Base-by-base conservation (phyloP, 1,140 invertebrate species). In the Nephila pilipes region DNA sequence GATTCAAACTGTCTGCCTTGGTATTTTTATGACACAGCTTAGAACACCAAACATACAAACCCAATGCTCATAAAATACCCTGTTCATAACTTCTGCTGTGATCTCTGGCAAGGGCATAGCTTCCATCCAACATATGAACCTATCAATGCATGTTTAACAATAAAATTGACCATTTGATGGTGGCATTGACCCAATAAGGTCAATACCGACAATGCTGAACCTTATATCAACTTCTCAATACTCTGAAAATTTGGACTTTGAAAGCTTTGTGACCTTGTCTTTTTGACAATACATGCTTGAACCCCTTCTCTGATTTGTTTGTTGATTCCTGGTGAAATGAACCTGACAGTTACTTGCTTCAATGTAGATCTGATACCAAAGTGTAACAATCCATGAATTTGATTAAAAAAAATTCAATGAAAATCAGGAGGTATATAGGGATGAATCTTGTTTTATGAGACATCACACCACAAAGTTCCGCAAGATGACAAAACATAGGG, bases 161-260 rank as follows among this genome's bases (percentile, higher is more conserved):
- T 96, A 96, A 14, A 54, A 75, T 75, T 93, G 95, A 29, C 95
- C 95, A 20, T 95, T 58, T 0, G 94, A 94, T 10, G 87, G 87
- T 36, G 96, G 95, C 4, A 96, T 80, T 0, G 95, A 96, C 0
- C 96, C 95, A 22, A 96, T 94, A 1, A 96, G 94, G 94, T 96
- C 96, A 0, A 96, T n/a, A n/a, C n/a, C n/a, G n/a, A n/a, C n/a
- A 94, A 94, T 96, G 95, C 0, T 96, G 93, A 88, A 96, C 95
- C 2, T 94, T 65, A 85, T 96, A 79, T 65, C 46, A 16, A 1
- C 36, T n/a, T 25, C n/a, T 58, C 55, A 65, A 25, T 12, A 79
- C 6, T 55, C 18, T 12, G 20, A 38, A 25, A 90, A 90, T 54
- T 57, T 57, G 36, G 8, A 90, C 29, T 96, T 90, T 1, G 54